Conservation (phyloP, 2,888 invertebrate genomes). For the Epirrita christyi region DNA sequence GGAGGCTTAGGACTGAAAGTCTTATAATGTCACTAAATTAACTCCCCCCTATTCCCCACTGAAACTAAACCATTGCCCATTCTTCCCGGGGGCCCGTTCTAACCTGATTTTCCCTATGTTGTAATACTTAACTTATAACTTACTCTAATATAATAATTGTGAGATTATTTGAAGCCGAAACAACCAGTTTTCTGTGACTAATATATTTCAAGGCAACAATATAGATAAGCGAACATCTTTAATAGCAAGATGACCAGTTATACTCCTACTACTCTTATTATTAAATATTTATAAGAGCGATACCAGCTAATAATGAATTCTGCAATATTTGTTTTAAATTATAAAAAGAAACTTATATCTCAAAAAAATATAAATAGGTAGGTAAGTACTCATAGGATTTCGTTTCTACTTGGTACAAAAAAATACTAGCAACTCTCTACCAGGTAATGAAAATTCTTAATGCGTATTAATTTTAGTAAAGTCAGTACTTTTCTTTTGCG, state of each 20-base stretch:
- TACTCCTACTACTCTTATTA: constrained; percentile 42
- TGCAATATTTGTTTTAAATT: constrained; percentile 7
- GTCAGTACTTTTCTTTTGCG: not conserved
- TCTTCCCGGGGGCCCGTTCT: no score
- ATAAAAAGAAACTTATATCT: constrained; percentile 9
- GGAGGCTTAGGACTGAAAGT: no score
- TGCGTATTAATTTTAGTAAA: not conserved
- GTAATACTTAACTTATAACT: constrained; percentile 73
- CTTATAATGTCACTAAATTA: no score
- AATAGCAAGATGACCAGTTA: constrained; percentile 57
- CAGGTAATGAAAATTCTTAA: not conserved
- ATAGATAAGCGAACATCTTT: constrained; percentile 64
- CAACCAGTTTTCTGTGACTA: constrained; percentile 73
- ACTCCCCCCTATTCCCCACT: no score
- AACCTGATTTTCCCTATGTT: constrained; percentile 43
- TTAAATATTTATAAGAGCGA: constrained; percentile 28
- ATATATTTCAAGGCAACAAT: constrained; percentile 75
- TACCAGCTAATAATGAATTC: constrained; percentile 6
- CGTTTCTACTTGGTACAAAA: not conserved
- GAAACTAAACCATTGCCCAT: no score
- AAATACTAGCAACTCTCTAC: not conserved
- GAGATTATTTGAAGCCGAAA: constrained; percentile 76
- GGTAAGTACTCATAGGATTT: not conserved
- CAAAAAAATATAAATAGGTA: not conserved
- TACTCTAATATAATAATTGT: constrained; percentile 68